Evolutionary conservation across 1,140 invertebrate species (phyloP).

Genomic region (Drosophila hydei): DNA sequence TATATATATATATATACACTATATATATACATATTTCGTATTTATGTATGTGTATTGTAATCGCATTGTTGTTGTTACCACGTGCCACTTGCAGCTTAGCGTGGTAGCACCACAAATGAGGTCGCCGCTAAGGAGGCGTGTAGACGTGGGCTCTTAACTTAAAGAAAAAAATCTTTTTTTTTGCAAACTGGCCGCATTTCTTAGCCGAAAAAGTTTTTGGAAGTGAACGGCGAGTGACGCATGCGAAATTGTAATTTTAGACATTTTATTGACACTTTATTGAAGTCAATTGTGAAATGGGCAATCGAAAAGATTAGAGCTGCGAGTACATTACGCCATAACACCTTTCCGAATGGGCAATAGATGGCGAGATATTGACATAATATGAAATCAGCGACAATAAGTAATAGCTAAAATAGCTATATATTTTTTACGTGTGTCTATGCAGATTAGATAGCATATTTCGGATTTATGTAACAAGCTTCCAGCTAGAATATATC

Average conservation of each 20-base stretch:
- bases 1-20: too few relatives aligned
- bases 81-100: slow-evolving; percentile 56
- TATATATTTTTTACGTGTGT: background rate
- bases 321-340: background rate
- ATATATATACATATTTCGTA: background rate
- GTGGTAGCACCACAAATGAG: slow-evolving; percentile 44
- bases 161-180: background rate
- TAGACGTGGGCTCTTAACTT: slow-evolving; percentile 24
- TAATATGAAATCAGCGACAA: background rate
- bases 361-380: background rate
- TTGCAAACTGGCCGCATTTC: slow-evolving; percentile 44
- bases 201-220: slow-evolving; percentile 15
- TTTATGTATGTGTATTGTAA: background rate
- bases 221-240: slow-evolving; percentile 33
- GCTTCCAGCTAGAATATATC: too few relatives aligned
- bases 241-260: slow-evolving; percentile 34
- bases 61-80: slow-evolving; percentile 46
- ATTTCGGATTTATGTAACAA: background rate
- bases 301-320: slow-evolving; percentile 31
- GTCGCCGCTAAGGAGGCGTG: slow-evolving; percentile 34
- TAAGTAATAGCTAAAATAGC: background rate
- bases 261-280: slow-evolving; percentile 38
- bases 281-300: slow-evolving; percentile 18
- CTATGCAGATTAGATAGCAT: background rate
- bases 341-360: background rate